Evolutionary conservation across 2,888 invertebrate species (phyloP).

Genomic region (Arge pagana): DNA sequence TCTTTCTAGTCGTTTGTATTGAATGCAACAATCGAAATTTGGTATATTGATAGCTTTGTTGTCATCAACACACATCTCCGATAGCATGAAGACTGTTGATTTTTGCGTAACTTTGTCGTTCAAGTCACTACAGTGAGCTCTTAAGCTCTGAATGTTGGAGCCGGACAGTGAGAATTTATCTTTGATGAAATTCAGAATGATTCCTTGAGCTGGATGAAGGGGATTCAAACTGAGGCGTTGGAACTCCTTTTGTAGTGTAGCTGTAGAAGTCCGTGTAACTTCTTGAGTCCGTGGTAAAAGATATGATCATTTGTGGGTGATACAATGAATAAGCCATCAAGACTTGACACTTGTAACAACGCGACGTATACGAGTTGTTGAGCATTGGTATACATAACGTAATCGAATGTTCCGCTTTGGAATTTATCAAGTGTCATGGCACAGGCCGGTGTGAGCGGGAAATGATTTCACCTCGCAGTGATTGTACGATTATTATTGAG

Average conservation of each 20-base stretch:
- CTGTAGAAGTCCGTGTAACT: constrained; percentile 2
- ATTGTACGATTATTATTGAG: no score
- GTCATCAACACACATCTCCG: constrained; percentile 25
- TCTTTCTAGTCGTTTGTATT: constrained; percentile 3
- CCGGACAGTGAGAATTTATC: constrained; percentile 17
- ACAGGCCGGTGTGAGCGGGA: constrained; percentile 34
- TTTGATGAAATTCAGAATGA: constrained; percentile 1
- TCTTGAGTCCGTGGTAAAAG: constrained; percentile 13
- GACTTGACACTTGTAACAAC: constrained; percentile 35
- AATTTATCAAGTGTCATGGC: constrained; percentile 42
- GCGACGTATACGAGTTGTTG: constrained; percentile 39
- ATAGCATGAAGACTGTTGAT: constrained; percentile 18
- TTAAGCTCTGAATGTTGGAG: constrained; percentile 28
- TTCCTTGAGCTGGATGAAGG: constrained; percentile 8
- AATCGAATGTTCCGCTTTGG: constrained; percentile 37
- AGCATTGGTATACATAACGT: constrained; percentile 36
- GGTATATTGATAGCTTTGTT: constrained; percentile 20
- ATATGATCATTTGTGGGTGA: neutral
- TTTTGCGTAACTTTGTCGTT: constrained; percentile 22
- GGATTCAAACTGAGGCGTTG: neutral
- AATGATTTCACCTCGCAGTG: constrained; percentile 36
- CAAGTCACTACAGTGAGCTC: constrained; percentile 20
- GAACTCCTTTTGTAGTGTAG: constrained; percentile 1
- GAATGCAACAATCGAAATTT: constrained; percentile 23
- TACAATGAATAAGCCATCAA: constrained; percentile 29